Base-by-base conservation (phyloP, 2,888 invertebrate species). In the Tipula helvola region DNA sequence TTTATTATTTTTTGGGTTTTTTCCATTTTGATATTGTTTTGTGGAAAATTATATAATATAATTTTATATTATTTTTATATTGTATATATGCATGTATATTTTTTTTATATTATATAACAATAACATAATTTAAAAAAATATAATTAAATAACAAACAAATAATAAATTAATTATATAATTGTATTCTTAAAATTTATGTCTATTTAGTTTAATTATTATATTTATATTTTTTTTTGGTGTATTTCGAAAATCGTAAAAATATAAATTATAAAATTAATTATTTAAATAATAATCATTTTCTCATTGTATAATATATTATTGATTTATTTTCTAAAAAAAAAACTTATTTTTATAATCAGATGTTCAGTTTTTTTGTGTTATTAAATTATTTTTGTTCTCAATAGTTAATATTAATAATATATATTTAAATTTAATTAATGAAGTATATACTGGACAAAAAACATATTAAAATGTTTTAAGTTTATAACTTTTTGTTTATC, bases 381-480 rank as follows among this genome's bases (percentile, higher is more conserved):
- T 36, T 10, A 36, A 83, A 36, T 36, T 36, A 8, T 84, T 39
- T 84, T 39, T 36, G 84, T 84, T 71, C 28, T 71, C 16, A 57
- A 57, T 57, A 57, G 12, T 71, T 71, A 71, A 10, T 71, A 28
- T 28, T 71, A 8, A 71, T 71, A 18, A 71, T 71, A 71, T 28
- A 2, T 28, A 71, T 28, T 18, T 71, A 71, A 71, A 71, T 71
- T 71, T 71, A 71, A 28, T 71, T 71, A 28, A 71, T 84, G 39
- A 39, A 39, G 36, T 84, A 84, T 39, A 84, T 84, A 36, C 39
- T 84, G 84, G 39, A 84, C 84, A 84, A 39, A 84, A 84, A 84
- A 84, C 84, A 84, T 84, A 4, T 84, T 84, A 84, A 84, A 84
- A 84, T 84, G 84, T 84, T 84, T 84, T 84, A 84, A 84, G 84